Evolutionary conservation across 1,140 invertebrate species (phyloP), one percentile per base, ranked within the genome.

Genomic region (Heterodera carotae): DNA sequence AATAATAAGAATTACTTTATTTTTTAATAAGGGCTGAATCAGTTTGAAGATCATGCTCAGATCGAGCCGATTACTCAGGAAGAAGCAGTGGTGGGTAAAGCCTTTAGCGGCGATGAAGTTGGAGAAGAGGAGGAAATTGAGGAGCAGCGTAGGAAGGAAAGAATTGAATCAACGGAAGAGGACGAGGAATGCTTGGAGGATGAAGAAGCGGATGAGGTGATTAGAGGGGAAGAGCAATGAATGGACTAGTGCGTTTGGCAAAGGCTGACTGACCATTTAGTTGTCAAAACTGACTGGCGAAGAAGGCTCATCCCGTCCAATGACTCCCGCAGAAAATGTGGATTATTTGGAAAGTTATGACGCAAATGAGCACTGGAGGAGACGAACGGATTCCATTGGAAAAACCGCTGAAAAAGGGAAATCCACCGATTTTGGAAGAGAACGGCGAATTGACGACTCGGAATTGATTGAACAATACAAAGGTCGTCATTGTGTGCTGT

Each of bases 321-420:
- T 73, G 22, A 34, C 25, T 66, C 33, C 48, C 22, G 10, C 68
- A 31, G 60, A 73, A 73, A 71, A 64, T 53, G 56, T 22, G 15
- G 48, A 78, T 62, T 78, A 78, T 60, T 68, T 78, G 59, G 77
- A 78, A 59, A 33, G 27, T 78, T 78, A 78, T 43, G 77, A 78
- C 39, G 29, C 33, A 64, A 25, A 56, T 75, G 29, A 39, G n/a
- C 59, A 72, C 25, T 8, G 43, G 22, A 75, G 56, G 7, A 2
- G 53, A 3, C 8, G 15, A 29, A 22, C 27, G 4, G 48, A 56
- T 22, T 56, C 48, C 1, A 56, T 4, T 12, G 12, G 8, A 8
- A 10, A 79, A 76, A 59, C 3, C 48, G 27, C n/a, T n/a, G n/a
- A n/a, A 80, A 39, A 25, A 29, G 34, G 56, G 76, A 5, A 73